These are phyloP conservation scores for Oncorhynchus gorbuscha DNA, from an alignment of 2,113 vertebrate genomes.

Conservation along the genomic window DNA sequence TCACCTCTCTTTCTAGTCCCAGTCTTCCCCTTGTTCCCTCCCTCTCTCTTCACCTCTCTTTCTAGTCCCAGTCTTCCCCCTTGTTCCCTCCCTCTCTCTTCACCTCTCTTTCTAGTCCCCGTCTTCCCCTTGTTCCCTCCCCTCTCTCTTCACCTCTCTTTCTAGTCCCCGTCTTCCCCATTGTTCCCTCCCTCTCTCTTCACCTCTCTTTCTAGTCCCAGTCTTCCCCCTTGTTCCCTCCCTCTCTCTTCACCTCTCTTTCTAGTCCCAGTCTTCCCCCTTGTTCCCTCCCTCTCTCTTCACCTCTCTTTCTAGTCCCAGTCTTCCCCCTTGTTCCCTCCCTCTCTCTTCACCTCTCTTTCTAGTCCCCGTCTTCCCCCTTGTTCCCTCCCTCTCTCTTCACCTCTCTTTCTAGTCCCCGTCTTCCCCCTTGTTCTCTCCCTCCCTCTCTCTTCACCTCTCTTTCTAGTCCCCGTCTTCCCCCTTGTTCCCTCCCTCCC, in stretches of 20 bases:
- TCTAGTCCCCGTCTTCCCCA: not conserved
- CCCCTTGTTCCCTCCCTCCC: conserved; percentile 29
- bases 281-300: too few relatives aligned
- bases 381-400: not conserved
- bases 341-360: not conserved
- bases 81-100: not conserved
- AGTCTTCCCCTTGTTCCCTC: conserved; percentile 37
- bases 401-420: too few relatives aligned
- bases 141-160: conserved; percentile 13
- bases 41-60: not conserved
- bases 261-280: too few relatives aligned
- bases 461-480: conserved; percentile 32
- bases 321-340: not conserved
- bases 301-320: not conserved
- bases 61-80: not conserved
- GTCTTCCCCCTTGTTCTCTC: not conserved
- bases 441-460: conserved; percentile 11
- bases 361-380: too few relatives aligned
- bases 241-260: not conserved
- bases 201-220: conserved; percentile 17
- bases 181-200: not conserved
- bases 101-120: not conserved
- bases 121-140: too few relatives aligned
- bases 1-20: conserved; percentile 9
- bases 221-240: conserved; percentile 39